phyloP scores from a whole-genome alignment of 92 coral and sea anemone species.

The Chrysogorgia sp. region DNA sequence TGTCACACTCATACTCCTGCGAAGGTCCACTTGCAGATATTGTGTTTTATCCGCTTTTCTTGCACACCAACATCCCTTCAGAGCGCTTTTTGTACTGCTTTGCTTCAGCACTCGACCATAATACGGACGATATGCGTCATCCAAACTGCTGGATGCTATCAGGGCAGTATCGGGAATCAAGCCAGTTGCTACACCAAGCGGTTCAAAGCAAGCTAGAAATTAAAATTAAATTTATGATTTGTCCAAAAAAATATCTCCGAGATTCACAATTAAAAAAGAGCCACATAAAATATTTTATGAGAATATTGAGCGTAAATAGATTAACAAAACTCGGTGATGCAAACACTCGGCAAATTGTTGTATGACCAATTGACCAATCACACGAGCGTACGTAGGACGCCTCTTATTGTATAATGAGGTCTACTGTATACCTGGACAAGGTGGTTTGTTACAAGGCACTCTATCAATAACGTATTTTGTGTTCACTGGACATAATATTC shows the following conservation, averaged over 20 bases:
- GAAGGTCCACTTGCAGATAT: constrained; percentile 79
- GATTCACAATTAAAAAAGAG: too few species aligned
- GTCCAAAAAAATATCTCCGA: neutral
- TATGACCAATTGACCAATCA: too few species aligned
- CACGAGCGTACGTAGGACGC: too few species aligned
- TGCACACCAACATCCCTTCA: constrained; percentile 90
- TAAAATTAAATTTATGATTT: constrained; percentile 4
- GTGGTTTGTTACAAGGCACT: constrained; percentile 81
- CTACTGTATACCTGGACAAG: constrained; percentile 80
- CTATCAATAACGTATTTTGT: constrained; percentile 68
- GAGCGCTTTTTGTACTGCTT: constrained; percentile 50
- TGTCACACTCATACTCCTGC: constrained; percentile 83
- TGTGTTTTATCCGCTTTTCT: constrained; percentile 64
- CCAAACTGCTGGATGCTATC: constrained; percentile 74
- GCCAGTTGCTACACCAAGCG: constrained; percentile 84
- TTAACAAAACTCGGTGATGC: too few species aligned
- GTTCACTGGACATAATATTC: constrained; percentile 72
- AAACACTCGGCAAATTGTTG: too few species aligned
- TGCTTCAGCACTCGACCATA: constrained; percentile 68
- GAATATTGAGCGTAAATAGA: too few species aligned
- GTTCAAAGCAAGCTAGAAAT: constrained; percentile 73
- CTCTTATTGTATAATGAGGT: too few species aligned
- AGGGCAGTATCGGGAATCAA: constrained; percentile 69
- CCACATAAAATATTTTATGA: too few species aligned
- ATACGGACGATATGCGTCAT: constrained; percentile 64